A percentile compares a stretch with the other conserved stretches of the same genome.
phyloP scores from a whole-genome alignment of 2,797 vertebrate genomes.

The Syndactyla subalaris region DNA sequence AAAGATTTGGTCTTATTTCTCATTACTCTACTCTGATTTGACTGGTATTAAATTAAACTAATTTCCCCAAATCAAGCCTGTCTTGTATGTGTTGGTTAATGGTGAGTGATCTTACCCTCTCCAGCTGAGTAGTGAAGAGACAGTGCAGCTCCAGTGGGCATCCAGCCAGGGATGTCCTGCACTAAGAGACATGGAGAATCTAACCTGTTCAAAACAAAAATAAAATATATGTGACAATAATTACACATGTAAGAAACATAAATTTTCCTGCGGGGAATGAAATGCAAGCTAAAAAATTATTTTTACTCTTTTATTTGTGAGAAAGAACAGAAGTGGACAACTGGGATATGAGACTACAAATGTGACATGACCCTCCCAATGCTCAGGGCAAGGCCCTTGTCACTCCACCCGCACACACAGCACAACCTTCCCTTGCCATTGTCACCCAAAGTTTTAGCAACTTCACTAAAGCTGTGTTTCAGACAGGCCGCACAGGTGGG shows the following conservation, averaged over 20 bases:
- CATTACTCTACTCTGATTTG: background rate
- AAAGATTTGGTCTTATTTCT: background rate
- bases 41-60: background rate
- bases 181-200: background rate
- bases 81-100: background rate
- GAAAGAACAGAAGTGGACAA: background rate
- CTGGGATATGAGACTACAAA: background rate
- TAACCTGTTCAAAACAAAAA: background rate
- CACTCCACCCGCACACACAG: background rate
- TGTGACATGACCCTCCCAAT: accelerated
- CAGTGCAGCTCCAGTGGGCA: accelerated
- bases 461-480: accelerated
- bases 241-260: background rate
- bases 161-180: background rate
- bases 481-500: accelerated
- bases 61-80: background rate
- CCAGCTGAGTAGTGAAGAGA: background rate
- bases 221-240: background rate
- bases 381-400: background rate
- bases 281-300: background rate
- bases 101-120: background rate
- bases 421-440: accelerated
- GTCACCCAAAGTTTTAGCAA: accelerated
- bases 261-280: background rate
- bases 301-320: background rate